Percentiles rank a stretch among this genome's conserved stretches.
Evolutionary conservation across 2,113 vertebrate genomes (phyloP).

Genomic region (Toxotes chatareus): DNA sequence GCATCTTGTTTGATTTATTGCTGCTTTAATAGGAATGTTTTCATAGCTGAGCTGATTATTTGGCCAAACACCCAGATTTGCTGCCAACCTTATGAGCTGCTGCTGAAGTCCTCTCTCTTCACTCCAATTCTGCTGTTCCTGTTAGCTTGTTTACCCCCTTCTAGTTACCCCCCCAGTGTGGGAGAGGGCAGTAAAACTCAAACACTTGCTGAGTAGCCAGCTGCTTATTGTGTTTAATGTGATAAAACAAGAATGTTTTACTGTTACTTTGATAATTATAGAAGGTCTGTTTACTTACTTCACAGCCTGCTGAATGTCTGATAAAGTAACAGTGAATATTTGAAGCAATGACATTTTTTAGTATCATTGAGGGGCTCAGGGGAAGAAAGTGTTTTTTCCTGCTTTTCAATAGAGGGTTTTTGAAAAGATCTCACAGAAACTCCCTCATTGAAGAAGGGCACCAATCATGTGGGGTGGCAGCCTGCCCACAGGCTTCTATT

Average conservation of each 20-base stretch:
- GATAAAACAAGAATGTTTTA: conserved; percentile 60
- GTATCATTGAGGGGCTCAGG: conserved; percentile 1
- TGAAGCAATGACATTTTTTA: conserved; percentile 31
- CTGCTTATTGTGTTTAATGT: conserved; percentile 64
- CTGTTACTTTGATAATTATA: conserved; percentile 62
- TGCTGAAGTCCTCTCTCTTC: conserved; percentile 19
- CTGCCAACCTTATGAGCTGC: conserved; percentile 42
- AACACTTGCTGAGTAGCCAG: conserved; percentile 53
- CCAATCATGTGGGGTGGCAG: conserved; percentile 66
- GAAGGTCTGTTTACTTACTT: conserved; percentile 45
- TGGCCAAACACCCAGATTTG: conserved; percentile 43
- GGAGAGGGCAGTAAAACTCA: conserved; percentile 49
- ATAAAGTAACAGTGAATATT: conserved; percentile 45
- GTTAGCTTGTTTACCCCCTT: conserved; percentile 31
- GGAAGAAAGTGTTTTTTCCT: background rate
- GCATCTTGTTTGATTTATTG: conserved; percentile 49
- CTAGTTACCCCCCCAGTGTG: conserved; percentile 32
- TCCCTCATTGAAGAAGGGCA: conserved; percentile 32
- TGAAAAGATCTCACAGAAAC: conserved; percentile 55
- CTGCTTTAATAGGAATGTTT: conserved; percentile 59
- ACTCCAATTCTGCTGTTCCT: conserved; percentile 26
- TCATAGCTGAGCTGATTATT: conserved; percentile 54
- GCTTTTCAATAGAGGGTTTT: conserved; percentile 10
- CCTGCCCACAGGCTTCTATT: conserved; percentile 58
- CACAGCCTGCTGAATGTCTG: conserved; percentile 25